Base-by-base conservation (phyloP, 2,113 vertebrate species). In the Psophia crepitans region DNA sequence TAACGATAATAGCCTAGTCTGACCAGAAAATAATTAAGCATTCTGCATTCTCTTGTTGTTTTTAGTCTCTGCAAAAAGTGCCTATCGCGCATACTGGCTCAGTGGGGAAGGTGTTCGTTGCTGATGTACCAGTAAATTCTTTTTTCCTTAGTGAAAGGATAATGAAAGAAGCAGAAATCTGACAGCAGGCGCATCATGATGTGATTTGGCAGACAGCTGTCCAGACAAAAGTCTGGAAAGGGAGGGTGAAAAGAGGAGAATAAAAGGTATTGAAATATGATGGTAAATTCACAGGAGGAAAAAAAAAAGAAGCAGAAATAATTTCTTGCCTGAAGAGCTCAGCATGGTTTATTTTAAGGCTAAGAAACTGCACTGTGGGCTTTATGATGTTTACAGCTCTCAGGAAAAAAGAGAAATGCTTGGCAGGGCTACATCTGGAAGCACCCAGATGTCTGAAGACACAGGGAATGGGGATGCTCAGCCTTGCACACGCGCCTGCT, bases 21-120 rank as follows among this genome's bases (percentile, higher is more conserved):
- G 94, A 96, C 83, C 91, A 96, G 79, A 82, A 96, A 97, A 95
- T 96, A 96, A 95, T 97, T 97, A 97, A 93, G 91, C 91, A 96
- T 97, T 96, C 63, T 84, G 79, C 68, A 94, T 83, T 97, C 90
- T 94, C 79, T 79, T 63, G 63, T 68, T 95, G 70, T 84, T 97
- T 97, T 96, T 39, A 73, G 51, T 83, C 24, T 94, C 89, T 91
- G 51, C 54, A 95, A 96, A 97, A 93, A 94, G 39, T 91, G 80
- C 46, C 81, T 96, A 71, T 91, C 0, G 1, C 19, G 16, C 83
- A 94, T 87, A 82, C 46, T 64, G 86, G 86, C 90, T 93, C 94
- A 90, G 87, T 46, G 66, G 84, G 94, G 77, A 54, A 77, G 43
- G 44, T 96, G 84, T 89, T 93, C 78, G 15, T 83, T 95, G 81